These are phyloP conservation scores for Forbesichthys papilliferus DNA, from an alignment of 2,113 vertebrate genomes.

Conservation along the genomic window DNA sequence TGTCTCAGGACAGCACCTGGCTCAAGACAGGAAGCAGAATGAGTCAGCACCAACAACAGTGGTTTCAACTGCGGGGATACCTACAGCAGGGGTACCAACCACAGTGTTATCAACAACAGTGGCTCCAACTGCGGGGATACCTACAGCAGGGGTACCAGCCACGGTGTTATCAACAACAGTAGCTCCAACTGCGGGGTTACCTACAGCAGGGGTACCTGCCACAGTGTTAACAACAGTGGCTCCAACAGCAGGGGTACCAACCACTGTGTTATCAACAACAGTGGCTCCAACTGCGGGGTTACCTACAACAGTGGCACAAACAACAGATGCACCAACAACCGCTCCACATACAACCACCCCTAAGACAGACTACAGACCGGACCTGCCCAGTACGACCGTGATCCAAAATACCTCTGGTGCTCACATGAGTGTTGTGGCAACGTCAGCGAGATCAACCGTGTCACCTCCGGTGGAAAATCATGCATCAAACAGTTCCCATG, in stretches of 20 bases:
- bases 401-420: neutral
- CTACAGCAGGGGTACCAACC: neutral
- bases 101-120: neutral
- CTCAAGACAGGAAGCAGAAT: neutral
- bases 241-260: neutral
- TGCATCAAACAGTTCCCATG: accelerated
- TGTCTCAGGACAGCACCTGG: neutral
- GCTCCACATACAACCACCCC: neutral
- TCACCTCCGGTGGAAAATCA: neutral
- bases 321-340: neutral
- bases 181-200: neutral
- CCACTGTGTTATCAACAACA: no score
- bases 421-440: neutral
- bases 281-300: neutral
- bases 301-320: neutral
- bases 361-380: neutral
- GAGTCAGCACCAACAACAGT: neutral
- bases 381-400: neutral
- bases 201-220: neutral
- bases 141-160: neutral
- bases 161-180: neutral
- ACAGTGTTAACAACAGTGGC: neutral
- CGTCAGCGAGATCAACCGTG: neutral
- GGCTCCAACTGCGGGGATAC: neutral
- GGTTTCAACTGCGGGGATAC: neutral